These are phyloP conservation scores for Scotopteryx bipunctaria DNA, from an alignment of 2,888 invertebrate genomes.

Conservation along the genomic window DNA sequence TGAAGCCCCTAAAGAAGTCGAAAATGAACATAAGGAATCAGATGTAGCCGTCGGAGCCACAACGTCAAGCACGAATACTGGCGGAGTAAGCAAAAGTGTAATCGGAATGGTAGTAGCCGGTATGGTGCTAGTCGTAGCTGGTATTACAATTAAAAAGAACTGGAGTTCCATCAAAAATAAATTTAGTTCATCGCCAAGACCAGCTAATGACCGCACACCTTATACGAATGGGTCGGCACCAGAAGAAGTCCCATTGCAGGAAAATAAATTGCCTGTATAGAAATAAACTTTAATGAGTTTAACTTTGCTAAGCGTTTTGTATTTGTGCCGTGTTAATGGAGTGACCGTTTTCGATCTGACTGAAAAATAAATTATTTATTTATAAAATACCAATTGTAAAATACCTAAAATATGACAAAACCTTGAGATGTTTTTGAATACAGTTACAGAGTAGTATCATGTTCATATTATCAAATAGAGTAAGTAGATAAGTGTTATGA, in stretches of 20 bases:
- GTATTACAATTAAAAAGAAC: conserved; percentile 81
- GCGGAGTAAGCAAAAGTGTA: conserved; percentile 80
- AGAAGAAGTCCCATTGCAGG: conserved; percentile 74
- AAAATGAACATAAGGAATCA: conserved; percentile 40
- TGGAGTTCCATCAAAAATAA: conserved; percentile 78
- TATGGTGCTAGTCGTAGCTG: conserved; percentile 78
- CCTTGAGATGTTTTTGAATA: conserved; percentile 2
- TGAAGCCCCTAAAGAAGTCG: conserved; percentile 36
- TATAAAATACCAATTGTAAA: conserved; percentile 27
- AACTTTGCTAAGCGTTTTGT: conserved; percentile 36
- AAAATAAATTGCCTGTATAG: conserved; percentile 69
- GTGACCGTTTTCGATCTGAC: conserved; percentile 72
- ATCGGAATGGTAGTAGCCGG: conserved; percentile 81
- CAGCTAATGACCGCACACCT: conserved; percentile 57
- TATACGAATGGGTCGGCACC: conserved; percentile 63
- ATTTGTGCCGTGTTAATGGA: conserved; percentile 26
- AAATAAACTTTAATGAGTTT: conserved; percentile 9
- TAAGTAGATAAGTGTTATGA: conserved; percentile 12
- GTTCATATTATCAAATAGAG: conserved; percentile 6
- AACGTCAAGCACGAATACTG: conserved; percentile 57
- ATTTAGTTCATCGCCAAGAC: conserved; percentile 66
- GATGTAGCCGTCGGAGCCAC: conserved; percentile 64
- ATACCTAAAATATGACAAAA: conserved; percentile 7
- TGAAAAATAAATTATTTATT: conserved; percentile 53
- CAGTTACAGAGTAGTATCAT: conserved; percentile 19